These are phyloP conservation scores for Oreochromis niloticus DNA, from an alignment of 2,113 vertebrate species.

Conservation along the genomic window DNA sequence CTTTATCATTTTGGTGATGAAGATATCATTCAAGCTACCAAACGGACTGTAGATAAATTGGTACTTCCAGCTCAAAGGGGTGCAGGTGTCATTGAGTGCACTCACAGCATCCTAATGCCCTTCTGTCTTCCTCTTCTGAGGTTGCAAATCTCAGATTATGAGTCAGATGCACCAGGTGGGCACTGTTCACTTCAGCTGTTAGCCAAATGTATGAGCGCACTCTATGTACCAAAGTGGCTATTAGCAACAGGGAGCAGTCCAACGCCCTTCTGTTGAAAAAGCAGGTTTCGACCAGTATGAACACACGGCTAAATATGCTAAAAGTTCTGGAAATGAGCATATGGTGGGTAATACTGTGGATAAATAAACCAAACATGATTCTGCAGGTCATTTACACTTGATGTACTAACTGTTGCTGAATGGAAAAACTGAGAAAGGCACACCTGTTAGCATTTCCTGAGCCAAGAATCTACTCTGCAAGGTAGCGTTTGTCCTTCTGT, in stretches of 20 bases:
- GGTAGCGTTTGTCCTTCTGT: conserved; percentile 34
- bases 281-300: not conserved
- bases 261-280: not conserved
- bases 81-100: conserved; percentile 25
- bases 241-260: not conserved
- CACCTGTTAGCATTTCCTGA: conserved; percentile 43
- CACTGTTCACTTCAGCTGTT: conserved; percentile 36
- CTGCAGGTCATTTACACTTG: not conserved
- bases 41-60: not conserved
- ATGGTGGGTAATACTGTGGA: not conserved
- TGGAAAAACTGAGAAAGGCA: conserved; percentile 32
- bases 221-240: not conserved
- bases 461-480: conserved; percentile 45
- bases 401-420: not conserved
- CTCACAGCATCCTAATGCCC: conserved; percentile 9
- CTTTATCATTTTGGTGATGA: not conserved
- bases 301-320: not conserved
- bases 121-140: conserved; percentile 40
- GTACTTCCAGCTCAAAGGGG: not conserved
- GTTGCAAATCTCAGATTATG: conserved; percentile 50
- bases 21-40: not conserved
- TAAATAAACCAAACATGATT: not conserved
- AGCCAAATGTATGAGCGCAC: conserved; percentile 37
- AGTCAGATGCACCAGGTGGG: conserved; percentile 63
- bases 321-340: not conserved